Evolutionary conservation across 2,113 vertebrate species (phyloP).

Genomic region (Benthochromis sp.): DNA sequence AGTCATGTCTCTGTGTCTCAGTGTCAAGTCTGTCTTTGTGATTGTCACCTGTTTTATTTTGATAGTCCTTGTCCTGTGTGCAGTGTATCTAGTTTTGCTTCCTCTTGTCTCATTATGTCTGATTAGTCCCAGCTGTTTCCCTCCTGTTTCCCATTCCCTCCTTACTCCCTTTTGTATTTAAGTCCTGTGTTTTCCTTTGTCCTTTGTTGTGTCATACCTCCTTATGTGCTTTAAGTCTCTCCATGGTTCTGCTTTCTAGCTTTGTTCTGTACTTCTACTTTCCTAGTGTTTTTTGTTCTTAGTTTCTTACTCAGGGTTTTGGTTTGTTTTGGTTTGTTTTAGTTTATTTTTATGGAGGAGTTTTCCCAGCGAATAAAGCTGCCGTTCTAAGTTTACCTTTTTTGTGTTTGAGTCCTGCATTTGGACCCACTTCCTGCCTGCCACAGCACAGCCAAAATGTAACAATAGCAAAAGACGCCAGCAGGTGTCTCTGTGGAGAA

Average conservation of each 20-base stretch:
- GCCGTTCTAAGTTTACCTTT: neutral
- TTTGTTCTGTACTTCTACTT: neutral
- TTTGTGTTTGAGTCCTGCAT: neutral
- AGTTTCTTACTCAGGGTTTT: neutral
- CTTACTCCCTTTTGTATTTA: neutral
- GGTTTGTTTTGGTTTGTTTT: accelerated
- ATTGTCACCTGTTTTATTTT: neutral
- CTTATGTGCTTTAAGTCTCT: neutral
- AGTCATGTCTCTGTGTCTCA: neutral
- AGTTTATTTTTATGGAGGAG: neutral
- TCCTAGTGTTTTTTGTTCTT: neutral
- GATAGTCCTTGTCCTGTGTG: neutral
- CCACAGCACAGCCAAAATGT: neutral
- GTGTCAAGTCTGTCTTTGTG: neutral
- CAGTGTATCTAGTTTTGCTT: neutral
- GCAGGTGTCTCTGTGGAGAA: neutral
- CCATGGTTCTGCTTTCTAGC: neutral
- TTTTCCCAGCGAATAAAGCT: neutral
- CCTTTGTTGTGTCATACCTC: neutral
- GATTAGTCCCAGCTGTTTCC: neutral
- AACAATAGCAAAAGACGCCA: neutral
- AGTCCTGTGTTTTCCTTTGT: neutral
- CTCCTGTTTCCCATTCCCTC: neutral
- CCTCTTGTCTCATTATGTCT: neutral
- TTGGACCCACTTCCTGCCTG: neutral